These are phyloP conservation scores for Gymnocheta viridis DNA, from an alignment of 2,888 invertebrate genomes.

Conservation along the genomic window DNA sequence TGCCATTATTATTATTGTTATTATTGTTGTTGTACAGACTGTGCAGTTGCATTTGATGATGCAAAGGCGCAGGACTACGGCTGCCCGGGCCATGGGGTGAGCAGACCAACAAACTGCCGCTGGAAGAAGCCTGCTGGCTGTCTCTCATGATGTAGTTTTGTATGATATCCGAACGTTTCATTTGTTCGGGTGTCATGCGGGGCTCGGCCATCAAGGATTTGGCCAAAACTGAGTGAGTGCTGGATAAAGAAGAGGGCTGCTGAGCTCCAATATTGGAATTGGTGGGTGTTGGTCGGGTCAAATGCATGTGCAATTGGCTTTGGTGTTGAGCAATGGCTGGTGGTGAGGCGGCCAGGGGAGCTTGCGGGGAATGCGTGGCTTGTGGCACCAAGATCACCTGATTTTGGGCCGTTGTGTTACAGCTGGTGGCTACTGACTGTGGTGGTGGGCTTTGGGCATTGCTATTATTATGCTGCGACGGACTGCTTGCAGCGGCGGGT, in stretches of 20 bases:
- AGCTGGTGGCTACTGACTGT: neutral
- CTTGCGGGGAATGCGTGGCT: constrained; percentile 71
- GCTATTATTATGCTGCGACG: constrained; percentile 26
- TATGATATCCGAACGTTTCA: constrained; percentile 95
- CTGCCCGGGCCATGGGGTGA: constrained; percentile 72
- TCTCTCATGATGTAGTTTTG: constrained; percentile 95
- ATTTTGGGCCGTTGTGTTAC: constrained; percentile 55
- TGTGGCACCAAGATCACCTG: constrained; percentile 69
- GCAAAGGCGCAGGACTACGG: constrained; percentile 69
- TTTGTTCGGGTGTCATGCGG: constrained; percentile 95
- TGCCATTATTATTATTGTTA: constrained; percentile 48
- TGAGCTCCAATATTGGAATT: constrained; percentile 72
- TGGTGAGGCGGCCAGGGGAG: constrained; percentile 70
- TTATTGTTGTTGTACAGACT: no score
- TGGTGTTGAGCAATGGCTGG: constrained; percentile 75
- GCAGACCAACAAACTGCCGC: constrained; percentile 71
- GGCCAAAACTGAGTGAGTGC: constrained; percentile 94
- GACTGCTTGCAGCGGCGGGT: constrained; percentile 57
- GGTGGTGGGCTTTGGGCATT: constrained; percentile 71
- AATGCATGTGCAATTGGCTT: constrained; percentile 83
- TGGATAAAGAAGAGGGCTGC: constrained; percentile 86
- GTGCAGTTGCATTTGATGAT: constrained; percentile 57
- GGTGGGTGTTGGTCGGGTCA: constrained; percentile 83
- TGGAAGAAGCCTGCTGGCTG: constrained; percentile 71
- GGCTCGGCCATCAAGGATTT: constrained; percentile 96